phyloP scores from a whole-genome alignment of 1,140 invertebrate species.

The Pentalonia nigronervosa region DNA sequence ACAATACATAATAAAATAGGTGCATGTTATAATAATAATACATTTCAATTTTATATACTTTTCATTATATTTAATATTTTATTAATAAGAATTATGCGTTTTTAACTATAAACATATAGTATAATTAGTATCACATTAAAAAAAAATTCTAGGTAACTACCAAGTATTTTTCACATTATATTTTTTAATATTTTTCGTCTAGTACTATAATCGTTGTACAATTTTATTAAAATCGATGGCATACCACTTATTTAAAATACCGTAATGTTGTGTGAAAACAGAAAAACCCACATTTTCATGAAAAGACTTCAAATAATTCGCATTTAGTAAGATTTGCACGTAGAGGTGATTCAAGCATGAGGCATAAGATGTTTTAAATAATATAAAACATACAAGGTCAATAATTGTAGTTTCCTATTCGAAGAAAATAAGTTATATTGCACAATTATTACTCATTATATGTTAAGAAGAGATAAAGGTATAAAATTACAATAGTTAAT shows the following conservation, averaged over 20 bases:
- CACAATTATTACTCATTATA: neutral
- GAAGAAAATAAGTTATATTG: neutral
- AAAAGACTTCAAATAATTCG: conserved; percentile 9
- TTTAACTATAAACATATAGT: neutral
- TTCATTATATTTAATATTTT: neutral
- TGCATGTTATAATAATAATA: neutral
- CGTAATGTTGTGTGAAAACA: neutral
- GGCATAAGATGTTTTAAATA: conserved; percentile 5
- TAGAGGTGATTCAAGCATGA: neutral
- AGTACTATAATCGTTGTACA: neutral
- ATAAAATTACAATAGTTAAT: neutral
- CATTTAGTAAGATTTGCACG: conserved; percentile 13
- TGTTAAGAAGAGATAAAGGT: neutral
- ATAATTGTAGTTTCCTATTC: neutral
- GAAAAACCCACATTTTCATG: conserved; percentile 36
- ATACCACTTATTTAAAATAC: conserved; percentile 9
- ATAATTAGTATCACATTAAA: neutral
- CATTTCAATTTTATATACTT: neutral
- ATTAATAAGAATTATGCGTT: neutral
- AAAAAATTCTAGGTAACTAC: neutral
- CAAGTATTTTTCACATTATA: neutral
- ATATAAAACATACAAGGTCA: conserved; percentile 31
- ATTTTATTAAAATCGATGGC: conserved; percentile 40
- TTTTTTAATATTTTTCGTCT: neutral
- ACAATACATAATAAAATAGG: neutral